Base-by-base conservation (phyloP, 2,888 invertebrate species). In the Drosophila leonis region DNA sequence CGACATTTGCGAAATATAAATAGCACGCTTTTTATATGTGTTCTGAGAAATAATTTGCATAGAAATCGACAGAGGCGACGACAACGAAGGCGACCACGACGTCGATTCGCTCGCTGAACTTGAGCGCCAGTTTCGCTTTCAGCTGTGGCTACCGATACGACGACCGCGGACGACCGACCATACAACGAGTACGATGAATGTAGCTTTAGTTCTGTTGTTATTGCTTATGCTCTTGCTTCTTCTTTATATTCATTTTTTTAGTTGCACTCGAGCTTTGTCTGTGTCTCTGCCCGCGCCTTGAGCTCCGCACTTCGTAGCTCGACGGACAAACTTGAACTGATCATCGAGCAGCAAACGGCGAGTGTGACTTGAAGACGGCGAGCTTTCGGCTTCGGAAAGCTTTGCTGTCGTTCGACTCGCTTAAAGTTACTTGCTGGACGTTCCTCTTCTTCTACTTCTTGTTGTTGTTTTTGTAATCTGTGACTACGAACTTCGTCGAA, bases 1-100 rank as follows among this genome's bases (percentile, higher is more conserved):
- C 84, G 87, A 86, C 84, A 88, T 85, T 85, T 83, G 87, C 87
- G 73, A 81, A 83, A 88, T 83, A 84, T 81, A 85, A 88, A 84
- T 88, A 84, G 87, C 83, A 88, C 84, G 78, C 84, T 85, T 83
- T 88, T 83, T 86, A 85, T 85, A 65, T 79, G 62, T 64, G 60
- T 82, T 85, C 88, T 80, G 82, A 83, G 83, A 78, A 88, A 85
- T 86, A 83, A 88, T 85, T 84, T 84, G 87, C 84, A 84, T 84
- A 86, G 88, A 84, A 84, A 88, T 86, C 88, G 83, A 70, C 86
- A 44, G 42, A 74, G 62, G 54, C 70, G 66, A 29, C 66, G 56
- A 46, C 62, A 39, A 7, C 55, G 46, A 24, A 41, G 33, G 44
- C 57, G 41, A 31, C 78, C 29, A 33, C 67, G 61, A 72, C 49